These are phyloP conservation scores for Campoplex capitator DNA, from an alignment of 2,888 invertebrate genomes.

Conservation along the genomic window DNA sequence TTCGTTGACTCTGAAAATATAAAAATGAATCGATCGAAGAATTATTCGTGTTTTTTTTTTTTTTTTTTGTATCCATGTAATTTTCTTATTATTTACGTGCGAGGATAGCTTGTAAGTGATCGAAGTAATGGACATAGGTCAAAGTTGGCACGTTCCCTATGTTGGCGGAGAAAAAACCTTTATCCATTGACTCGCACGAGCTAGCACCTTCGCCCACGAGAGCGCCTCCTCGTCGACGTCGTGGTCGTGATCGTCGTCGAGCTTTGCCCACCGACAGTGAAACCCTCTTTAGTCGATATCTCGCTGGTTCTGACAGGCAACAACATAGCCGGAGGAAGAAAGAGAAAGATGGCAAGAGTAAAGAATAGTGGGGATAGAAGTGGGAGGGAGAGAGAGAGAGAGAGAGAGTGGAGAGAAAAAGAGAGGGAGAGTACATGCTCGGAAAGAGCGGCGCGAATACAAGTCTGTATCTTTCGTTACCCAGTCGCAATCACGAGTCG, in stretches of 20 bases:
- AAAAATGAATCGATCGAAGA: no score
- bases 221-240: conserved; percentile 45
- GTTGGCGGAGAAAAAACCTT: conserved; percentile 45
- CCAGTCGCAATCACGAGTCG: conserved; percentile 71
- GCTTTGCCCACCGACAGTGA: conserved; percentile 71
- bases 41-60: no score
- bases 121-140: conserved; percentile 28
- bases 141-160: conserved; percentile 34
- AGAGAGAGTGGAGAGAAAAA: conserved; percentile 31
- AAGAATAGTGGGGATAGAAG: conserved; percentile 33
- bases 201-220: conserved; percentile 62
- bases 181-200: conserved; percentile 47
- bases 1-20: no score
- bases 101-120: background rate
- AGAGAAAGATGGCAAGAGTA: conserved; percentile 27
- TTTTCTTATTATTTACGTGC: background rate
- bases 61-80: no score
- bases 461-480: conserved; percentile 58
- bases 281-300: conserved; percentile 82
- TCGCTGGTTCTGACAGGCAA: conserved; percentile 70
- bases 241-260: conserved; percentile 52
- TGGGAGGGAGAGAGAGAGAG: conserved; percentile 14
- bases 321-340: conserved; percentile 13
- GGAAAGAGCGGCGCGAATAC: conserved; percentile 61
- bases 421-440: conserved; percentile 60